Evolutionary conservation across 2,888 invertebrate genomes (phyloP).

Genomic region (Holacanthella duospinosa): DNA sequence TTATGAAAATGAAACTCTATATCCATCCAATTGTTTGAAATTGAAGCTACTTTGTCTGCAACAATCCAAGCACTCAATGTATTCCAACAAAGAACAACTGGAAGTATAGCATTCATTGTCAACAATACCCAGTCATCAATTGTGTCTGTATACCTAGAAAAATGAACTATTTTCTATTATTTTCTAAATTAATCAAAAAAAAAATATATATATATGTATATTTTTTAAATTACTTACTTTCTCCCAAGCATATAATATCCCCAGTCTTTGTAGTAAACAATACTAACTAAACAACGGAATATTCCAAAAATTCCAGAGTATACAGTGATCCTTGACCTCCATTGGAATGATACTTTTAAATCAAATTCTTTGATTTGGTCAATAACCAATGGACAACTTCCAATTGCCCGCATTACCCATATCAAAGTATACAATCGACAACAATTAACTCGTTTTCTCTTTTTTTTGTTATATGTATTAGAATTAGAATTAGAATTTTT

Average conservation of each 20-base stretch:
- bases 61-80: background rate
- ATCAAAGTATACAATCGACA: no score
- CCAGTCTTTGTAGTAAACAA: background rate
- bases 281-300: background rate
- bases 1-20: background rate
- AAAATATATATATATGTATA: background rate
- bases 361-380: no score
- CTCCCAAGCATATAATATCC: background rate
- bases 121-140: background rate
- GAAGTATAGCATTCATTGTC: background rate
- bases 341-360: background rate
- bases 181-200: no score
- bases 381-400: background rate
- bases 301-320: background rate
- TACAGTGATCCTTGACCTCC: background rate
- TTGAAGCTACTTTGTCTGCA: no score
- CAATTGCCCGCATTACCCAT: no score
- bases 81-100: background rate
- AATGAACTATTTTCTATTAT: no score
- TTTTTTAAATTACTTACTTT: background rate
- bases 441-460: no score
- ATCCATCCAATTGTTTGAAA: background rate
- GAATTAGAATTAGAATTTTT: no score
- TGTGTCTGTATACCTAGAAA: constrained; percentile 2
- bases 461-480: no score